These are phyloP conservation scores for Lordiphosa mommai DNA, from an alignment of 1,140 invertebrate species.

Conservation along the genomic window DNA sequence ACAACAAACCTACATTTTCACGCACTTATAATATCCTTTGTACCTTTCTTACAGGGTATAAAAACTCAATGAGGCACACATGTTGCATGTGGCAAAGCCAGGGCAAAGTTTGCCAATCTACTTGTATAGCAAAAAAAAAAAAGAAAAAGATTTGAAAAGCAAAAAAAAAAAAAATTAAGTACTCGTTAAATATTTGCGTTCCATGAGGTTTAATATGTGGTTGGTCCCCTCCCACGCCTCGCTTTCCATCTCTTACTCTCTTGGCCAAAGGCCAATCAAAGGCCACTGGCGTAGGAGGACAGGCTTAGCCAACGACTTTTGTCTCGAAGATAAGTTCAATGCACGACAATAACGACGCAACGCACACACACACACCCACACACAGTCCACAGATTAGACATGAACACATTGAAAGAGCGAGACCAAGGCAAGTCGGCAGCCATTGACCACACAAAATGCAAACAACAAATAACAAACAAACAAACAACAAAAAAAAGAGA, in stretches of 20 bases:
- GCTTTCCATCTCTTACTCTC: not conserved
- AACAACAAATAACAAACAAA: constrained; percentile 19
- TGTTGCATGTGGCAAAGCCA: constrained; percentile 44
- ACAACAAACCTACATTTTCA: too few relatives aligned
- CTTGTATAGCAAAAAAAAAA: constrained; percentile 17
- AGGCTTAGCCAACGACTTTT: constrained; percentile 44
- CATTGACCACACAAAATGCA: too few relatives aligned
- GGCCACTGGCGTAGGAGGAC: constrained; percentile 27
- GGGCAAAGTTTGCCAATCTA: constrained; percentile 48
- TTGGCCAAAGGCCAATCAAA: constrained; percentile 34
- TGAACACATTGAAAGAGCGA: constrained; percentile 4
- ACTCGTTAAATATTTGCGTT: constrained; percentile 72
- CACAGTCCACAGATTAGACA: constrained; percentile 61
- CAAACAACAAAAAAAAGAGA: constrained; percentile 2
- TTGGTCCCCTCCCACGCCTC: not conserved
- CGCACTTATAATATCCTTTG: not conserved
- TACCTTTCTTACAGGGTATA: not conserved
- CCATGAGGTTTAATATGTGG: constrained; percentile 58
- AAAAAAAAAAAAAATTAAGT: constrained; percentile 50
- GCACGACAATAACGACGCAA: constrained; percentile 1
- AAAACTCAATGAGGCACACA: constrained; percentile 33
- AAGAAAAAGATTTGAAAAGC: constrained; percentile 41
- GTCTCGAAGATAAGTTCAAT: constrained; percentile 30
- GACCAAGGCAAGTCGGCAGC: constrained; percentile 8
- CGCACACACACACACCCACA: constrained; percentile 36